Base-by-base conservation (phyloP, 2,113 vertebrate species). In the Semnopithecus entellus region DNA sequence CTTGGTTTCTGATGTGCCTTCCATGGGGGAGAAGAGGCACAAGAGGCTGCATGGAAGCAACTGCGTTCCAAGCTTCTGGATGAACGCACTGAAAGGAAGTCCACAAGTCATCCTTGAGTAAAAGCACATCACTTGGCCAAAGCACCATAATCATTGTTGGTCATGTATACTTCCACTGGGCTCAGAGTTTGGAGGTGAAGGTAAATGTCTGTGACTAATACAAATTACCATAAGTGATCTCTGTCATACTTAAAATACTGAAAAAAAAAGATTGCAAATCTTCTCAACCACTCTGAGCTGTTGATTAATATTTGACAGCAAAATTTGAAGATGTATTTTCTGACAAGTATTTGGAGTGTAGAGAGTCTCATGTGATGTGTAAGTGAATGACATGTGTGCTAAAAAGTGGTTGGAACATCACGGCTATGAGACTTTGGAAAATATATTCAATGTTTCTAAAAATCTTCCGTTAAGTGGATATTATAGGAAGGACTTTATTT, bases 1-100 rank as follows among this genome's bases (percentile, higher is more conserved):
- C 7, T n/a, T 55, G 12, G 66, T 40, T 68, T 68, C 17, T 68
- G 61, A 35, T 13, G 11, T 10, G 12, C 6, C 7, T 40, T 17
- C n/a, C 57, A 32, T 40, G 5, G 8, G 23, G 30, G 17, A 17
- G 30, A 0, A 5, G 27, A 30, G 20, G 2, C 25, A 4, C n/a
- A 66, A 38, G 16, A 43, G 27, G 40, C 52, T 8, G 17, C 14
- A 13, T 18, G 23, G 13, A 80, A 48, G 43, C 8, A 59, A 20
- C 64, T 61, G 3, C 4, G 13, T 11, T 25, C 3, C 22, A 35
- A 50, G 48, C 14, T 43, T 48, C 27, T 35, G 43, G 10, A 7
- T 11, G 10, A 52, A 32, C 9, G 11, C 7, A 8, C 1, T 5
- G 6, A 22, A 50, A 25, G 25, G 30, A 27, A 10, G 35, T 35